Percentiles rank a stretch among this genome's conserved stretches.
Conservation (phyloP, 2,113 vertebrate species). For the Lepus europaeus region DNA sequence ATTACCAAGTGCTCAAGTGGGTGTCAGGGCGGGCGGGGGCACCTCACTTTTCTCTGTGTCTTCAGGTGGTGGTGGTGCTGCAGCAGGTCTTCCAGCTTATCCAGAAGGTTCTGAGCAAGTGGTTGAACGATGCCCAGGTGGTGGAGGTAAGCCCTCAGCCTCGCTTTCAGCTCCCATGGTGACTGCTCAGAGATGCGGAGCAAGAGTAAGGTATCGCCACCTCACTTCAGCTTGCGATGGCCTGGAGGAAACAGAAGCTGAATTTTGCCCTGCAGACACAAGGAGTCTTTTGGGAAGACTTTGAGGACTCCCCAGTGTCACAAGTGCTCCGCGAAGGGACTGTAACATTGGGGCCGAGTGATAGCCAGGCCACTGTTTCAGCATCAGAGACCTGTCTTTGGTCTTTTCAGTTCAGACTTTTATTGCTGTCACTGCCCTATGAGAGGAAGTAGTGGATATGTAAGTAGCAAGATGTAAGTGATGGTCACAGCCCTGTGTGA, state of each 20-base stretch:
- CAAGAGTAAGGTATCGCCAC: neutral
- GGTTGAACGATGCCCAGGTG: constrained; percentile 98
- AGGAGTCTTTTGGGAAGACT: constrained; percentile 8
- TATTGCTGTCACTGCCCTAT: constrained; percentile 22
- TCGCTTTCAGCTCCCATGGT: neutral
- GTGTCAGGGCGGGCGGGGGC: neutral
- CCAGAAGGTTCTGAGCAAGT: constrained; percentile 98
- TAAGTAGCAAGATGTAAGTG: constrained; percentile 43
- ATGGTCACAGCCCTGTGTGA: neutral
- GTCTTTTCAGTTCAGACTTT: constrained; percentile 36
- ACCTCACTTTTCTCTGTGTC: constrained; percentile 63
- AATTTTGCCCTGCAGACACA: neutral
- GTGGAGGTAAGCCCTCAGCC: constrained; percentile 93
- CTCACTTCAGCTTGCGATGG: neutral
- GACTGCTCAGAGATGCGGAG: neutral
- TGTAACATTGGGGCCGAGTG: neutral
- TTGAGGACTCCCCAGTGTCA: neutral
- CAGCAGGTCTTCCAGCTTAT: constrained; percentile 99
- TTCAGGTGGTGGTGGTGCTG: constrained; percentile 97
- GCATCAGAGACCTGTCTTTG: constrained; percentile 59
- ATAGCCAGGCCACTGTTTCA: neutral
- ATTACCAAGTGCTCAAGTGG: neutral
- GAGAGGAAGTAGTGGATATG: constrained; percentile 9
- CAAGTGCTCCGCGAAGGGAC: neutral
- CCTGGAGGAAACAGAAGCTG: neutral